Base-by-base conservation (phyloP, 2,113 vertebrate genomes). In the Prietella phreatophila region DNA sequence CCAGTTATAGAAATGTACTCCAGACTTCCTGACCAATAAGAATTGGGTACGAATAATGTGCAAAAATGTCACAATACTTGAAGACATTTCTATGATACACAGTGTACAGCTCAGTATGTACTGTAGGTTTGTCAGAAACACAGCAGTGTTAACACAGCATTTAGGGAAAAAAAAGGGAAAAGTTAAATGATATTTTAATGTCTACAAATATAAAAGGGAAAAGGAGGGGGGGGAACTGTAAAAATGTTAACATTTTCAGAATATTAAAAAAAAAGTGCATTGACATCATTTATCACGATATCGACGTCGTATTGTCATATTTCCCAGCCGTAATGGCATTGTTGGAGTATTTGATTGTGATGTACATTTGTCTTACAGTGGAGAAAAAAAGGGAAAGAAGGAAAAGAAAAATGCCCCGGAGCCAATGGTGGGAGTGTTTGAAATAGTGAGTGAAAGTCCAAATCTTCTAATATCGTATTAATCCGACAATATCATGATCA, bases 371-470 rank as follows among this genome's bases (percentile, higher is more conserved):
- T 79, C n/a, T 65, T 55, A 17, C 78, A 87, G 86, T 36, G 82
- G 9, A 79, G 53, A 17, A 63, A 87, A 91, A 86, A 88, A 89
- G 69, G 60, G 30, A 63, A 85, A 88, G 1, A 39, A 90, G 87
- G 33, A 87, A 30, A 58, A 88, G n/a, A 86, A 88, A 20, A 7
- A 75, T 60, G 78, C 85, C 13, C 1, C 42, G 13, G 83, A 89
- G n/a, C 30, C 36, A 15, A 90, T 91, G 90, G 90, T 91, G 47
- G 89, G 90, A 79, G 30, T 79, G 2, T 22, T 91, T 2, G 56
- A 91, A 56, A 82, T 91, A 47, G 90, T 91, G 47, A 88, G 90
- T 89, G 67, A 14, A 84, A 33, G 6, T 67, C 30, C 7, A 67
- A 30, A 53, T 79, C 50, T 79, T 79, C 11, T 53, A 33, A 33